phyloP scores from a whole-genome alignment of 2,113 vertebrate species.

The Phalacrocorax carbo region DNA sequence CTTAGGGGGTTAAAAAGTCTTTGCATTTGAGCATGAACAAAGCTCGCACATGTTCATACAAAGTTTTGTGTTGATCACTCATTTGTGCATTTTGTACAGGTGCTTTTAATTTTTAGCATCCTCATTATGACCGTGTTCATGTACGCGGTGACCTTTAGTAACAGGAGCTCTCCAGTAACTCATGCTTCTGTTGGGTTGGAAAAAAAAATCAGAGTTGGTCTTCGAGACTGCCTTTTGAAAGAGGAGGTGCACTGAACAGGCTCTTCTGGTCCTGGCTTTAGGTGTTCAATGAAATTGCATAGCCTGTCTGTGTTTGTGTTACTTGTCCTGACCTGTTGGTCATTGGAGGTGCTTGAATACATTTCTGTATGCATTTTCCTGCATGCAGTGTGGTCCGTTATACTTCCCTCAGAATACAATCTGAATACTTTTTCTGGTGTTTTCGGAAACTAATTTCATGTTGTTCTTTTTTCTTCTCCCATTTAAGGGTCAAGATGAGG shows the following conservation, averaged over 20 bases:
- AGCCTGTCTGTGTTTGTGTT: neutral
- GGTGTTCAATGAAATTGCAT: neutral
- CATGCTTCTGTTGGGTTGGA: neutral
- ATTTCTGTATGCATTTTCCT: neutral
- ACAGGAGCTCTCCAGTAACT: neutral
- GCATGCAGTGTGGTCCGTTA: conserved; percentile 27
- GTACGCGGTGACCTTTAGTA: neutral
- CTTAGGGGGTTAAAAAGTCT: neutral
- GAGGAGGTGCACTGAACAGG: conserved; percentile 58
- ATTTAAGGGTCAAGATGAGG: conserved; percentile 80
- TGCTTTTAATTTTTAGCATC: neutral
- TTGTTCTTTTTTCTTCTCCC: neutral
- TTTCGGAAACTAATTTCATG: neutral
- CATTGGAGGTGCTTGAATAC: neutral
- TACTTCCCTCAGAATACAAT: neutral
- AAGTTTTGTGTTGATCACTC: neutral
- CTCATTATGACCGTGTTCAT: neutral
- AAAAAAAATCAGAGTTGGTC: neutral
- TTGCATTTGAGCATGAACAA: neutral
- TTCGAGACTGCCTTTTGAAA: neutral
- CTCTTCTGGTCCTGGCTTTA: conserved; percentile 19
- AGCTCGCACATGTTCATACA: neutral
- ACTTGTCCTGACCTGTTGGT: neutral
- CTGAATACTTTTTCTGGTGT: neutral
- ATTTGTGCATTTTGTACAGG: neutral